Percentiles rank a stretch among this genome's conserved stretches.
phyloP scores from a whole-genome alignment of 2,113 vertebrate genomes.

The Ondatra zibethicus region DNA sequence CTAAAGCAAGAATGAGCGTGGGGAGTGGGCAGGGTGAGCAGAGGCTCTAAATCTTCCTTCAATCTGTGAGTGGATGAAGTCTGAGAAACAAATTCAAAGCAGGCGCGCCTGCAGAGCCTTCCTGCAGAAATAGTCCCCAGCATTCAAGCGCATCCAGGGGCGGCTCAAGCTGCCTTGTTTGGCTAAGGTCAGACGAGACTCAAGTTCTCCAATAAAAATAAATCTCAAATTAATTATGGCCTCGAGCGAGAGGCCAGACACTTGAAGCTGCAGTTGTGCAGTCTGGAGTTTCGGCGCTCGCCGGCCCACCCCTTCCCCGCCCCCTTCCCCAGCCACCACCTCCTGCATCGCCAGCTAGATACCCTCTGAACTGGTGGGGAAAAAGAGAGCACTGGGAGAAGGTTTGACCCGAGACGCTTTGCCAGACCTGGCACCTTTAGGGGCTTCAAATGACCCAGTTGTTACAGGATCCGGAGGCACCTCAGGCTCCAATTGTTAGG shows the following conservation, averaged over 20 bases:
- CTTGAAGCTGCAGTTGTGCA: constrained; percentile 92
- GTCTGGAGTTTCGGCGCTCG: constrained; percentile 89
- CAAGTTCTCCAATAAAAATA: constrained; percentile 99
- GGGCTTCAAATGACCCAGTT: constrained; percentile 32
- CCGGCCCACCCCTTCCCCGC: constrained; percentile 3
- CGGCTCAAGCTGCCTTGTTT: constrained; percentile 97
- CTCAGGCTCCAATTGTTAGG: background rate
- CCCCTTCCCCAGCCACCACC: background rate
- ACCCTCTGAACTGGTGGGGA: background rate
- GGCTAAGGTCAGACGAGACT: constrained; percentile 98
- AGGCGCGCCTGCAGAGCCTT: constrained; percentile 92
- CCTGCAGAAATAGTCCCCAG: constrained; percentile 93
- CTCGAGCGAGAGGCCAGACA: constrained; percentile 96
- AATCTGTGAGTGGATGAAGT: constrained; percentile 86
- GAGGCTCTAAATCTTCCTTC: constrained; percentile 87
- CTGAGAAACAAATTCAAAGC: constrained; percentile 93
- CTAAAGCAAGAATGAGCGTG: constrained; percentile 71
- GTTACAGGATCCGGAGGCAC: background rate
- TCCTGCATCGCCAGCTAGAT: constrained; percentile 37
- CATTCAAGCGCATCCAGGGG: constrained; percentile 95
- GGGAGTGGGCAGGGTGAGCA: constrained; percentile 63
- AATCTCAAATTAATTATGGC: constrained; percentile 99
- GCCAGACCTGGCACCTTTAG: constrained; percentile 62
- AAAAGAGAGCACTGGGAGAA: background rate
- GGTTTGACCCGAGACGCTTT: background rate